Evolutionary conservation across 2,797 vertebrate genomes (phyloP).

Genomic region (Orientallactaga sibirica): DNA sequence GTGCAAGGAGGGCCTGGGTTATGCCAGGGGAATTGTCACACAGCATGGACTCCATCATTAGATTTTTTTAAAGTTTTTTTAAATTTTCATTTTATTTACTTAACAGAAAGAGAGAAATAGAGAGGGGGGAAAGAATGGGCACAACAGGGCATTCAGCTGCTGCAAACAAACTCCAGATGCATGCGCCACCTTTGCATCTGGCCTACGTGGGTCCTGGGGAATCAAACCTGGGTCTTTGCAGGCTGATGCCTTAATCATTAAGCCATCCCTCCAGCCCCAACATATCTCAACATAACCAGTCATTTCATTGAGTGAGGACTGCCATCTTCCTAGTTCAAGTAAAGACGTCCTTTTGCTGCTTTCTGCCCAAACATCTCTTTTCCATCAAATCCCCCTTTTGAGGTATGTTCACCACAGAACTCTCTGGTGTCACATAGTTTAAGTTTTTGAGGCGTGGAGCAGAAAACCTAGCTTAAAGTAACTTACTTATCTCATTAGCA

Average conservation of each 20-base stretch:
- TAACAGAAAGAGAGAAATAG: no score
- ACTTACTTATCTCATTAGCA: neutral
- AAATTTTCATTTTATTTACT: no score
- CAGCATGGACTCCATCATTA: neutral
- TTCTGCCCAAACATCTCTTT: neutral
- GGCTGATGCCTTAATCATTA: no score
- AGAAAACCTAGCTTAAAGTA: slow-evolving; percentile 18
- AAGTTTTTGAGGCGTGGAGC: neutral
- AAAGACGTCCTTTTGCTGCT: neutral
- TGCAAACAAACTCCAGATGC: no score
- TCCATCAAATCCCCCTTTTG: neutral
- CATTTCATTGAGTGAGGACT: neutral
- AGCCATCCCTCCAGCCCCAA: neutral
- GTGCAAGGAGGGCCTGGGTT: neutral
- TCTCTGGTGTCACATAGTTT: neutral
- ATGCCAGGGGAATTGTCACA: neutral
- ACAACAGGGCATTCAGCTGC: no score
- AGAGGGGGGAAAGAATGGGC: no score
- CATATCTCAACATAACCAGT: no score
- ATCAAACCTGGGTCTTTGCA: no score
- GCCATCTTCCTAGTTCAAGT: neutral
- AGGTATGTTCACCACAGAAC: neutral
- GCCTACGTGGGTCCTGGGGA: no score
- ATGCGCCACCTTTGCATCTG: no score
- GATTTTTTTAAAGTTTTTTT: no score